phyloP scores from a whole-genome alignment of 2,113 vertebrate genomes.

The Poicephalus gulielmi region DNA sequence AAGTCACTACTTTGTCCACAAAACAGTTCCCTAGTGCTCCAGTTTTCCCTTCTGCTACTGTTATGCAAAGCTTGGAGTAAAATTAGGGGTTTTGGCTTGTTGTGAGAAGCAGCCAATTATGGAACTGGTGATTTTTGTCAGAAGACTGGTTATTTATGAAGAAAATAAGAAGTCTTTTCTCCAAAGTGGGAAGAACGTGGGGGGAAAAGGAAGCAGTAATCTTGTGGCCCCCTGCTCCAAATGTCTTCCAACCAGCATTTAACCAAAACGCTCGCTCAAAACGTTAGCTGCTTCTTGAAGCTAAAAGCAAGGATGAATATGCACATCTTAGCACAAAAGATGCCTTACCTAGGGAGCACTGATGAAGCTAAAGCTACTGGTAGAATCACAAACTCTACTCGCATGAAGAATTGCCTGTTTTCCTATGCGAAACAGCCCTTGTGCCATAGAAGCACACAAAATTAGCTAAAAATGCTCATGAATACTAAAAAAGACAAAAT shows the following conservation, averaged over 20 bases:
- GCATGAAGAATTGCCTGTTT: not conserved
- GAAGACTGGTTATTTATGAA: not conserved
- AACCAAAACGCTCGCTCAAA: not conserved
- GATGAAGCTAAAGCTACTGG: not conserved
- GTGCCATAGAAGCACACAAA: not conserved
- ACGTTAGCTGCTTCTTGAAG: not conserved
- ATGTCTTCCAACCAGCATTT: not conserved
- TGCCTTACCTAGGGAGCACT: not conserved
- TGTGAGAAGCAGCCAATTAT: not conserved
- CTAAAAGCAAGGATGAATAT: not conserved
- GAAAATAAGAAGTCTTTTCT: not conserved
- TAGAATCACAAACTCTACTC: not conserved
- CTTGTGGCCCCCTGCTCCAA: not conserved
- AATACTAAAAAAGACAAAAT: not conserved
- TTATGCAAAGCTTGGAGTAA: not conserved
- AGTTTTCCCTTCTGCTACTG: not conserved
- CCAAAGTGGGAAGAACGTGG: not conserved
- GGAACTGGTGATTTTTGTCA: not conserved
- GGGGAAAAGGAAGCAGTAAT: accelerated
- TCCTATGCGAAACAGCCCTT: not conserved
- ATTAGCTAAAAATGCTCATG: not conserved
- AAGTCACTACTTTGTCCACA: not conserved
- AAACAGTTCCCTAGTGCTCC: not conserved
- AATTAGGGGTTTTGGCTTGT: not conserved
- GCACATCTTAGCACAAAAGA: not conserved